Percentiles rank a stretch among this genome's conserved stretches.
These are phyloP conservation scores for Chrysomallon squamiferum DNA, from an alignment of 1,140 invertebrate genomes.

Conservation along the genomic window DNA sequence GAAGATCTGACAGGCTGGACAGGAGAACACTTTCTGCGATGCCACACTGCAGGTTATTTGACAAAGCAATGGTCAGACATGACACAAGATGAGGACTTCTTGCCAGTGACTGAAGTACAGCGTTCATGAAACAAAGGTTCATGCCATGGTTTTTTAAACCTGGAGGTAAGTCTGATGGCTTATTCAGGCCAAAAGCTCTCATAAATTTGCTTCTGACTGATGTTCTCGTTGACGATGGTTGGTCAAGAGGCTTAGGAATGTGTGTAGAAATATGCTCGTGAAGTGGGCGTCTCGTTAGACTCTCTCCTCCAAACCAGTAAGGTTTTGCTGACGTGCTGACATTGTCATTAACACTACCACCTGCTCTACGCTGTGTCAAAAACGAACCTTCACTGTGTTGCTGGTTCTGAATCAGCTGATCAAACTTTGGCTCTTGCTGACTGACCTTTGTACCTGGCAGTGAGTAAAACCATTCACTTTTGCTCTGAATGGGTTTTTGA, in stretches of 20 bases:
- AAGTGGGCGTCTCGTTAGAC: slow-evolving; percentile 41
- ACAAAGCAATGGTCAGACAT: slow-evolving; percentile 23
- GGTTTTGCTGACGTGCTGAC: neutral
- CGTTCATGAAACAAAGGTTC: slow-evolving; percentile 60
- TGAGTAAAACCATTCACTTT: slow-evolving; percentile 5
- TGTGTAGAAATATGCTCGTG: slow-evolving; percentile 8
- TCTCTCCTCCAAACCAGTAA: slow-evolving; percentile 32
- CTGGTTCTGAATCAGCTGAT: no score
- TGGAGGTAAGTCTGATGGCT: slow-evolving; percentile 28
- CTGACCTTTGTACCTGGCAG: slow-evolving; percentile 1
- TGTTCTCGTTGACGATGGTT: slow-evolving; percentile 5
- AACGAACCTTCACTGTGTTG: no score
- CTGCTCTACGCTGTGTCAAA: no score
- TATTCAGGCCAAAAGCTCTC: slow-evolving; percentile 42
- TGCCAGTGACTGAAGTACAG: slow-evolving; percentile 57
- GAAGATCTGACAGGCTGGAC: slow-evolving; percentile 37
- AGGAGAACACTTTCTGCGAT: slow-evolving; percentile 49
- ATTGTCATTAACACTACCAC: no score
- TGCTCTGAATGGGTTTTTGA: slow-evolving; percentile 1
- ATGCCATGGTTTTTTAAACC: slow-evolving; percentile 55
- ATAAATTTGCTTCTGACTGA: slow-evolving; percentile 41
- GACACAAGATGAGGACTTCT: slow-evolving; percentile 46
- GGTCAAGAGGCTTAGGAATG: slow-evolving; percentile 4
- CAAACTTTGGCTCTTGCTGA: neutral
- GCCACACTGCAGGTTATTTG: slow-evolving; percentile 43